Evolutionary conservation across 92 coral and sea anemone genomes (phyloP).

Genomic region (Anthopleura xanthogrammica): DNA sequence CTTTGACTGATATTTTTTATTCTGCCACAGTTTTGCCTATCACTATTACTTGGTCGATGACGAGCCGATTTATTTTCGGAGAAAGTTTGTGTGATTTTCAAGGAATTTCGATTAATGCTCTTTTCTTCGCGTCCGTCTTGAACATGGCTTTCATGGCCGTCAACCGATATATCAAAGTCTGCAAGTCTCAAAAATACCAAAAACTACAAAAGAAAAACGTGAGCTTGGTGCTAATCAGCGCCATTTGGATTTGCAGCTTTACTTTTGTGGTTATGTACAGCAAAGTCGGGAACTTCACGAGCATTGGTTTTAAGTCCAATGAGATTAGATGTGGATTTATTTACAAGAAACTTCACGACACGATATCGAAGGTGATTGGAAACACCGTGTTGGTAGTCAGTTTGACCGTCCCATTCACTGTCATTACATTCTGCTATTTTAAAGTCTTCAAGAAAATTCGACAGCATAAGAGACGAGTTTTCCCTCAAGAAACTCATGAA

Average conservation of each 20-base stretch:
- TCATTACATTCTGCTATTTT: slow-evolving; percentile 18
- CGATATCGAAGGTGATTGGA: neutral
- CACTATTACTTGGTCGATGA: slow-evolving; percentile 6
- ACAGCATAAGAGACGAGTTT: slow-evolving; percentile 18
- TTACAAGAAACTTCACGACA: neutral
- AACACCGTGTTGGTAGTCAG: neutral
- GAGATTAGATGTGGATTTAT: slow-evolving; percentile 6
- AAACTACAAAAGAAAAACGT: neutral
- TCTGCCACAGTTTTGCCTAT: slow-evolving; percentile 13
- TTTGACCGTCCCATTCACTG: slow-evolving; percentile 4
- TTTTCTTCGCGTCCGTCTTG: slow-evolving; percentile 7
- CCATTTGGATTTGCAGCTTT: slow-evolving; percentile 2
- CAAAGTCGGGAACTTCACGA: neutral
- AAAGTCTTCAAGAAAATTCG: slow-evolving; percentile 33
- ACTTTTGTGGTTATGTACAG: neutral
- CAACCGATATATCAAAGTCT: slow-evolving; percentile 32
- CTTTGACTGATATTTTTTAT: neutral
- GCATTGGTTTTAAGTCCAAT: neutral
- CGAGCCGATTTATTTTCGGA: slow-evolving; percentile 5
- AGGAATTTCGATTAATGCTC: neutral
- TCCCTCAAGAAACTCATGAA: neutral
- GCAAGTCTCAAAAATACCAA: slow-evolving; percentile 16
- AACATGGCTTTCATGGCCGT: slow-evolving; percentile 29
- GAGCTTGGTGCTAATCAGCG: neutral
- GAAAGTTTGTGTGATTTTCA: slow-evolving; percentile 28